Evolutionary conservation across 64 coral and sea anemone genomes (phyloP).

Genomic region (Dendrophyllia cribrosa): DNA sequence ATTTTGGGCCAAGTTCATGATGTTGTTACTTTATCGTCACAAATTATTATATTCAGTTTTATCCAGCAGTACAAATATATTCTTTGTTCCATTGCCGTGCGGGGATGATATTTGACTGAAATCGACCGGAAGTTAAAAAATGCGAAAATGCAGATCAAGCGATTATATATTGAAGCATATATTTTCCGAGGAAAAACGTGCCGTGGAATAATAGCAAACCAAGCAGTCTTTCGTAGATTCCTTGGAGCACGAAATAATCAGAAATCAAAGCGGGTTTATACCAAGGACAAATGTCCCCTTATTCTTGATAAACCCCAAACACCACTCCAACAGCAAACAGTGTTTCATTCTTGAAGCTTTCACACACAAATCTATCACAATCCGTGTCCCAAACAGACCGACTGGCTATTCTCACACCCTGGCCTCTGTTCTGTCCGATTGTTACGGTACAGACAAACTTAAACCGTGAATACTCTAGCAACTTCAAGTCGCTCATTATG

Average conservation of each 20-base stretch:
- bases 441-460: slow-evolving; percentile 89
- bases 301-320: slow-evolving; percentile 79
- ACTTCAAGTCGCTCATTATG: slow-evolving; percentile 82
- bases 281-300: not conserved
- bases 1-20: too few species aligned
- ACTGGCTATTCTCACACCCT: slow-evolving; percentile 76
- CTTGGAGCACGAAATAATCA: not conserved
- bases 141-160: not conserved
- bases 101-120: not conserved
- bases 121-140: slow-evolving; percentile 6
- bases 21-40: too few species aligned
- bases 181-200: too few species aligned
- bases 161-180: not conserved
- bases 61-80: not conserved
- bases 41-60: not conserved
- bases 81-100: not conserved
- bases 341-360: slow-evolving; percentile 71
- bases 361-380: slow-evolving; percentile 74
- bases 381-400: slow-evolving; percentile 87
- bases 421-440: slow-evolving; percentile 82
- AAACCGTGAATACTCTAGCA: slow-evolving; percentile 65
- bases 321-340: slow-evolving; percentile 88
- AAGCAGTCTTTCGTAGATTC: not conserved
- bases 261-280: not conserved
- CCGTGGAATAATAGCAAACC: too few species aligned